Evolutionary conservation across 2,113 vertebrate genomes (phyloP), one percentile per base, ranked within the genome.

Genomic region (Gambusia holbrooki): DNA sequence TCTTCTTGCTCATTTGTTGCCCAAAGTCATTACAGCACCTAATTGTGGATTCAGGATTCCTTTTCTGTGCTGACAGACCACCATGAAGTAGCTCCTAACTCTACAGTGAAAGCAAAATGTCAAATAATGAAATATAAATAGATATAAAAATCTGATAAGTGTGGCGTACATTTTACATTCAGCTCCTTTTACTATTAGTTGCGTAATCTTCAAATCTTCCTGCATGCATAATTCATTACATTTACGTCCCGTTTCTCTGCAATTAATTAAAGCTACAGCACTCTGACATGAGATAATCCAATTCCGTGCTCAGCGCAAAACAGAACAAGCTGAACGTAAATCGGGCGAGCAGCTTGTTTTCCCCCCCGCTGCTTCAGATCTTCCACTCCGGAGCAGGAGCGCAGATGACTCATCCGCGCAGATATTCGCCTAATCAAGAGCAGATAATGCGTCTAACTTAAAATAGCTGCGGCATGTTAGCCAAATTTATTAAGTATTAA

Each of bases 331-430:
- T 63, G 67, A 9, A 66, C 30, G 35, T 76, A 67, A 83, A 86
- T 84, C 80, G 62, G 80, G 87, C 76, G 77, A 89, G 67, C 80
- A 51, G 72, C 82, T 90, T 85, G 88, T 87, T 90, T 7, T 87
- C 81, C 82, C 80, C 40, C 84, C 82, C 69, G 78, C 51, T 88
- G 84, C 82, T 54, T 90, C 87, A 79, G 70, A 87, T 90, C 84
- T 89, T 71, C 83, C 79, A 83, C 84, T 81, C 30, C 30, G 32
- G 30, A 70, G 80, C 74, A 71, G 83, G 73, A 71, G 61, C 74
- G 30, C 79, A 77, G 84, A 89, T 89, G 88, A 92, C 58, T 89
- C 87, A 88, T 62, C 45, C 65, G 15, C 22, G 65, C 71, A 68
- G 73, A 89, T 85, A 83, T 84, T 61, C 76, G 19, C 63, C 66